Evolutionary conservation across 35 echinoderm and acorn worm genomes (phyloP), one percentile per base, ranked within the genome.

Genomic region (Hemicentrotus pulcherrimus): DNA sequence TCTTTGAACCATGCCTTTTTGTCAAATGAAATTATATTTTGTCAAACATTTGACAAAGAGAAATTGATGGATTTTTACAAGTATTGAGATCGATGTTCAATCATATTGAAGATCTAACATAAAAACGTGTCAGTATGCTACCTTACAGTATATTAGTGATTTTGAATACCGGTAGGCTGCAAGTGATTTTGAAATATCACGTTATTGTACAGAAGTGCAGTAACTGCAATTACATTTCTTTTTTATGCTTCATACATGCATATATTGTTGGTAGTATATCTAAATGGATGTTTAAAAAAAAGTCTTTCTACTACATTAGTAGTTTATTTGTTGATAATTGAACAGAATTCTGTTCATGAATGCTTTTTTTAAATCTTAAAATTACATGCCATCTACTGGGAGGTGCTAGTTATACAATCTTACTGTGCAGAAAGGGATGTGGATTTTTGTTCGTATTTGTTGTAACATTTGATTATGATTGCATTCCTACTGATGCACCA

Each of bases 401-500:
- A 90, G 46, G 88, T 90, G 46, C 46, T 90, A 47, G 46, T 33
- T 22, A 41, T 90, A 19, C 32, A 90, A n/a, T 89, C 31, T 32
- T 90, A 10, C 12, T 90, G n/a, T 90, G 12, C 18, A 45, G 32
- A 19, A 90, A 11, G 88, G 14, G 46, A 28, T 89, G 87, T 89
- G 4, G 45, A 46, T 24, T 47, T 85, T 6, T 90, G 32, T 90
- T 90, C 15, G 32, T 33, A 16, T 32, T 4, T 18, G 32, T 90
- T 90, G 11, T 35, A 90, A 18, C 6, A 90, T 90, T 90, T 45
- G 32, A 45, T 47, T 90, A 90, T 93, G 91, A 93, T 58, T 32
- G 91, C 91, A 31, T 31, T 93, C 91, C 48, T 4, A 55, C 58
- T 58, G 45, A 31, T 93, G 91, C 91, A 58, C 91, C 91, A 93